Conservation (phyloP, 2,888 invertebrate species). For the Uloborus plumipes region DNA sequence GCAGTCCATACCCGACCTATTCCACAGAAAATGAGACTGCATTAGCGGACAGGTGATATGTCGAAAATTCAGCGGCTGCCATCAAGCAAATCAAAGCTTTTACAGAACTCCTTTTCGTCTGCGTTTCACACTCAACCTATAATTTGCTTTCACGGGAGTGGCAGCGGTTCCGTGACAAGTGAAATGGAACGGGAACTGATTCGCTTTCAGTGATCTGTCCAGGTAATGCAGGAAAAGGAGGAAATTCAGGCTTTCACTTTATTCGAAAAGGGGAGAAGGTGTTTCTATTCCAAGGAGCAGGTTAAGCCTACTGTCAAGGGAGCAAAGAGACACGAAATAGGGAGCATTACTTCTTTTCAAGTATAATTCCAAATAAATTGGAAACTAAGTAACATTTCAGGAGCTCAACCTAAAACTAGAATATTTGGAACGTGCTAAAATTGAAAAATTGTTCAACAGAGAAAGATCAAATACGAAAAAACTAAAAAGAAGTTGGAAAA, state of each 20-base stretch:
- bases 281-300: no score
- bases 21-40: not conserved
- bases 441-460: no score
- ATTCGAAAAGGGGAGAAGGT: not conserved
- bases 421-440: no score
- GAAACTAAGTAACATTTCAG: no score
- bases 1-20: no score
- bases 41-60: constrained; percentile 38
- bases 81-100: constrained; percentile 32
- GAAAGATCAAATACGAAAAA: no score
- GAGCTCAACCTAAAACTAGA: no score
- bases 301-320: no score
- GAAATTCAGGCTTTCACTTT: not conserved
- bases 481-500: no score
- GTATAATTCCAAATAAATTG: no score
- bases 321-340: no score
- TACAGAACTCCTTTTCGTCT: constrained; percentile 30
- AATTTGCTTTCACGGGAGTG: constrained; percentile 21
- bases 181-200: constrained; percentile 5
- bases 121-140: constrained; percentile 6
- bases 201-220: constrained; percentile 4
- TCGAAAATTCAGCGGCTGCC: constrained; percentile 17
- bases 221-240: not conserved
- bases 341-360: no score
- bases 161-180: constrained; percentile 10